Evolutionary conservation across 2,888 invertebrate genomes (phyloP), one percentile per base, ranked within the genome.

Genomic region (Steinernema carpocapsae): DNA sequence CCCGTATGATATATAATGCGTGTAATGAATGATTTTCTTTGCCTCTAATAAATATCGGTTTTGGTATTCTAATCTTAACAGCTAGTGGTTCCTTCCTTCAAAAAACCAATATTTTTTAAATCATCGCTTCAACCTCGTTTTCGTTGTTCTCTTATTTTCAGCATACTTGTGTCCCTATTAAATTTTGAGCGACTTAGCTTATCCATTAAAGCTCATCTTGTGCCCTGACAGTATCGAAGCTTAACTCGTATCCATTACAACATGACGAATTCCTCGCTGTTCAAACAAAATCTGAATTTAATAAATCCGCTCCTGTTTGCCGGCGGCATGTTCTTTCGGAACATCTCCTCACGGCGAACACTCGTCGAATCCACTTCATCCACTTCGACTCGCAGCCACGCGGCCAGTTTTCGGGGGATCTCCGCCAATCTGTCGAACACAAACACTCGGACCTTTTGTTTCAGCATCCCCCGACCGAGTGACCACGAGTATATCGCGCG

Each of bases 371-470:
- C 52, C 52, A 22, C 52, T 52, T 22, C 22, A 52, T 19, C 22
- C 52, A 12, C 52, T 24, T 24, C 37, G 37, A 37, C 37, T 37
- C 37, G 4, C 10, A 37, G 37, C 37, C 22, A 4, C 52, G 19
- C 22, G 52, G 52, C 52, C 52, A 52, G 52, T 52, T 6, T 52
- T 52, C 52, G 52, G 22, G 52, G 52, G 52, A 52, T 52, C 52
- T n/a, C 22, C 52, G 52, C 37, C 3, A 10, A 37, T 37, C 37
- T 37, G 22, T 19, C n/a, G n/a, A 52, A 24, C 52, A 24, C 52
- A 52, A 52, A 52, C 52, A 52, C 22, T 37, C 37, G 37, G 22
- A 24, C 52, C 22, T 22, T 22, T 52, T 52, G 52, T 52, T 52
- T 52, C 52, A 22, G 24, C 52, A 3, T 37, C 37, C 37, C 37